Conservation (phyloP, 2,797 vertebrate species). For the Sebastes vulpes region DNA sequence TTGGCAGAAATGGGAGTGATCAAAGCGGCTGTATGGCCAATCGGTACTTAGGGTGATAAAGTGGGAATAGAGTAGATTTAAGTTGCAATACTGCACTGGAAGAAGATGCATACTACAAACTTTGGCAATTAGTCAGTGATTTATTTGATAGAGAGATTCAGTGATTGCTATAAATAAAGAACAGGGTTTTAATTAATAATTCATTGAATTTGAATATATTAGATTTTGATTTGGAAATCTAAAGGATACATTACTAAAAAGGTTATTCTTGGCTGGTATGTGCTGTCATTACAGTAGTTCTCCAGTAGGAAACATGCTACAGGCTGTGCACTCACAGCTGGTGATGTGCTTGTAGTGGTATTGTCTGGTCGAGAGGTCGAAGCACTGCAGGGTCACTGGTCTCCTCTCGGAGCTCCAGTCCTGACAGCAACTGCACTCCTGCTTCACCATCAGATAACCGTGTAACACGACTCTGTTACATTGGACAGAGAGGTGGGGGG, state of each 20-base stretch:
- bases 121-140: background rate
- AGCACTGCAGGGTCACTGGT: conserved; percentile 56
- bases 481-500: background rate
- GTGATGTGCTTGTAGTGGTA: conserved; percentile 68
- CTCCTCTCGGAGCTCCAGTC: conserved; percentile 37
- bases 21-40: background rate
- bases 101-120: background rate
- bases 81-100: background rate
- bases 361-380: background rate
- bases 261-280: background rate
- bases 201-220: background rate
- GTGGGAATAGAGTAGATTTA: background rate
- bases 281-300: background rate
- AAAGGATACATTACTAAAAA: background rate
- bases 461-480: conserved; percentile 31
- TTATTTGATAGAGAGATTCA: background rate
- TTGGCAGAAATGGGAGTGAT: background rate
- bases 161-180: background rate
- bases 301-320: background rate
- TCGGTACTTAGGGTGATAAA: background rate
- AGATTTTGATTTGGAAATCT: background rate
- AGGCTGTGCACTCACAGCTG: conserved; percentile 66
- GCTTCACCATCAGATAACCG: conserved; percentile 50
- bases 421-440: conserved; percentile 39
- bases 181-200: background rate